Evolutionary conservation across 2,888 invertebrate species (phyloP), one percentile per base, ranked within the genome.

Genomic region (Chelonus formosanus): DNA sequence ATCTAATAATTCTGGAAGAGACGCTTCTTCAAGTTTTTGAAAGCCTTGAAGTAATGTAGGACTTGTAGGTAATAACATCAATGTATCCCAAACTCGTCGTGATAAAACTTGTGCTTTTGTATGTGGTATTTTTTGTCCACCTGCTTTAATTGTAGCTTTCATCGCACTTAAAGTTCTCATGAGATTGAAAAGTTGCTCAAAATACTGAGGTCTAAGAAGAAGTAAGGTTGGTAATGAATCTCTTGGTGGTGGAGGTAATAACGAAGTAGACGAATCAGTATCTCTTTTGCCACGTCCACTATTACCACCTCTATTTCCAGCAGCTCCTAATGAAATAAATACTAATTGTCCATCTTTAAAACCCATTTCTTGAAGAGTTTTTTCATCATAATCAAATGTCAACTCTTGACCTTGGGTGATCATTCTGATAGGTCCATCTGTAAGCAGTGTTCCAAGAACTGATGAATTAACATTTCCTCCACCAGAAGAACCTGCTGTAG

Each of bases 281-380:
- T 93, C 93, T 57, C 89, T 85, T 70, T 86, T 87, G 47, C 85
- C 86, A 73, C 85, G 80, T 20, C 72, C 72, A 59, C 77, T 83
- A 73, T 85, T 88, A 74, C 79, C 87, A 80, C 80, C 89, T 6
- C 87, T 84, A 45, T 91, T 90, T 65, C 92, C 92, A 45, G 91
- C 90, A 67, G 92, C 92, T 43, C 96, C 95, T 80, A 96, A 89
- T 0, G 96, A 96, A 63, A 96, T 95, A 84, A 95, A 96, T 55
- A 97, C 93, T 84, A 96, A 86, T 88, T 96, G 97, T 80, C 93
- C 92, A 82, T 97, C 97, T 82, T 97, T 97, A 80, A 97, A 95
- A 32, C 96, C 95, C 88, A 96, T 92, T 82, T 97, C 97, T 47
- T 91, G 91, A 3, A 97, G 85, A 2, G 93, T 93, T 74, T 96